Percentiles rank a stretch among this genome's conserved stretches.
Evolutionary conservation across 2,888 invertebrate species (phyloP).

Genomic region (Hipparchia semele): DNA sequence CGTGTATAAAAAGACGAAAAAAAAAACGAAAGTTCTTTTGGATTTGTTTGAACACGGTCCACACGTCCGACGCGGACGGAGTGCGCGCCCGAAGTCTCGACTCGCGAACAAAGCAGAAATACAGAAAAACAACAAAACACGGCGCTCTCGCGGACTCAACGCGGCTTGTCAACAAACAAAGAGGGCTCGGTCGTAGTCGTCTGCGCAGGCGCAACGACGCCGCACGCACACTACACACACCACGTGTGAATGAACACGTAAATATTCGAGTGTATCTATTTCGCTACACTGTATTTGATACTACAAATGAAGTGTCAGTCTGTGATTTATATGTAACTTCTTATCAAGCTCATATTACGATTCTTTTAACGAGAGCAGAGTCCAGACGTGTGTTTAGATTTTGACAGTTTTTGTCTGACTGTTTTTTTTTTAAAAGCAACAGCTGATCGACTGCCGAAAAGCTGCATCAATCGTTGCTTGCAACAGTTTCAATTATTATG

Average conservation of each 20-base stretch:
- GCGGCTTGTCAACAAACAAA: conserved; percentile 81
- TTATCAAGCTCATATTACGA: too few species aligned
- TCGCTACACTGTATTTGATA: conserved; percentile 40
- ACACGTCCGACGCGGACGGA: conserved; percentile 58
- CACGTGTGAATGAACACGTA: conserved; percentile 76
- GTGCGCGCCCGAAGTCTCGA: conserved; percentile 53
- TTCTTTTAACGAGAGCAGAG: too few species aligned
- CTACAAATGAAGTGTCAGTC: neutral
- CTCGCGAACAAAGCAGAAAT: conserved; percentile 48
- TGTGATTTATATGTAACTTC: too few species aligned
- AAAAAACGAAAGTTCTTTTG: conserved; percentile 7
- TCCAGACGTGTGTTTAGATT: too few species aligned
- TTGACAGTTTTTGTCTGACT: too few species aligned
- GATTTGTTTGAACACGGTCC: conserved; percentile 4
- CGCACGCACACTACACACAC: conserved; percentile 59
- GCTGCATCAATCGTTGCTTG: too few species aligned
- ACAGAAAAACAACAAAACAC: conserved; percentile 44
- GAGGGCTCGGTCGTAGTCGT: conserved; percentile 64
- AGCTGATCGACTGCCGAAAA: too few species aligned
- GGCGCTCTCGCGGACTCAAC: conserved; percentile 42
- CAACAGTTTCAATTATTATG: too few species aligned
- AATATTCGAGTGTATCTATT: conserved; percentile 55
- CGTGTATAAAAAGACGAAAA: conserved; percentile 38
- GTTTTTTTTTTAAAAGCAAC: too few species aligned
- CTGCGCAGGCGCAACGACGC: conserved; percentile 70